phyloP scores from a whole-genome alignment of 1,140 invertebrate genomes.

The Drosophila asahinai region DNA sequence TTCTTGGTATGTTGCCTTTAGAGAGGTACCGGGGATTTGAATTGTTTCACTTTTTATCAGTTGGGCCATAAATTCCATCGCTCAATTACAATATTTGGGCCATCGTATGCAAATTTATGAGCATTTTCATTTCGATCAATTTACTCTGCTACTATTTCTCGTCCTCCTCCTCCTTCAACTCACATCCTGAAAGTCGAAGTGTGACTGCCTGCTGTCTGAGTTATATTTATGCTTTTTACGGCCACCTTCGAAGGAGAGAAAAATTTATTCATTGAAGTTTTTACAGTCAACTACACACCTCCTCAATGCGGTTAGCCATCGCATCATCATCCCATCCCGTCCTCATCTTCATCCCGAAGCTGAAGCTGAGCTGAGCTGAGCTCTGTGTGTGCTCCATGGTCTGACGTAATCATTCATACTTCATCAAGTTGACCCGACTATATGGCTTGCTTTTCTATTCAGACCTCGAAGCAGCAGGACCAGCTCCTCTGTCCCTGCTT shows the following conservation, averaged over 20 bases:
- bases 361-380: conserved; percentile 18
- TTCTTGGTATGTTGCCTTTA: not conserved
- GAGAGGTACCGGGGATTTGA: conserved; percentile 2
- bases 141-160: conserved; percentile 60
- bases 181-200: conserved; percentile 15
- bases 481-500: conserved; percentile 48
- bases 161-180: not conserved
- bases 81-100: conserved; percentile 73
- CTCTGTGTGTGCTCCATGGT: conserved; percentile 24
- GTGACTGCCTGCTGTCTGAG: conserved; percentile 36
- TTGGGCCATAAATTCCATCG: conserved; percentile 44
- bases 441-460: conserved; percentile 56
- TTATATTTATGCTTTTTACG: conserved; percentile 73
- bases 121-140: conserved; percentile 77
- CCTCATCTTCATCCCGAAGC: conserved; percentile 20
- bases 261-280: conserved; percentile 84
- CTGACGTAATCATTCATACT: conserved; percentile 81
- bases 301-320: conserved; percentile 65
- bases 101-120: conserved; percentile 70
- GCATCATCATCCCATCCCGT: conserved; percentile 27
- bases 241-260: conserved; percentile 49
- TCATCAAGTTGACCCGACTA: conserved; percentile 76
- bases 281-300: conserved; percentile 82
- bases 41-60: conserved; percentile 45
- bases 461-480: conserved; percentile 26